Base-by-base conservation (phyloP, 2,797 vertebrate genomes). In the Micrastur ruficollis region DNA sequence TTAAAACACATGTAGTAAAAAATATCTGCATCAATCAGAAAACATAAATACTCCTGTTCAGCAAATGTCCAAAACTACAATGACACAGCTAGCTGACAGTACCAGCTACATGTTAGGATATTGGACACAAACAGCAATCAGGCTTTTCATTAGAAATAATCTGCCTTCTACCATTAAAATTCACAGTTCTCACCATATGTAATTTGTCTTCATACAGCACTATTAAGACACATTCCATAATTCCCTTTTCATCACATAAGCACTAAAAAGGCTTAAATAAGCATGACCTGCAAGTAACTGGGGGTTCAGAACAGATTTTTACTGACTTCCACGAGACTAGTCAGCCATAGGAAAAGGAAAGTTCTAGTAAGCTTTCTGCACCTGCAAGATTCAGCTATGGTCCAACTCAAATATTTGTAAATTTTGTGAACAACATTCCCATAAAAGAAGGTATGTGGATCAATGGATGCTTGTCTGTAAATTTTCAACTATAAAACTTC, bases 391-490 rank as follows among this genome's bases (percentile, higher is more conserved):
- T 55, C 52, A 95, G 86, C 66, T 31, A 42, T 5, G 84, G 83
- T 96, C 96, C 96, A 97, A 95, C 89, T 87, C 95, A 96, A 96
- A 97, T 87, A 97, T 89, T 93, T 94, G 89, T 81, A 52, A 50
- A 79, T 82, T 86, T 78, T 66, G 79, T 70, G 56, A 52, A 36
- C 67, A 55, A 66, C 90, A 76, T 92, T 82, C 93, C 75, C 82
- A 78, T 78, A 88, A 96, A 95, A 86, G 58, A 84, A 96, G 84
- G 79, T 50, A 91, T 42, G 81, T 25, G 80, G 81, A 82, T 83
- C 47, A 9, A 40, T 32, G 87, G 71, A 31, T 29, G 62, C 75
- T 67, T 68, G 62, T 9, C 52, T 78, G 68, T 82, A 76, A 73
- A 56, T 50, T 70, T 72, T 26, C 36, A 59, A 31, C 80, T 32